These are phyloP conservation scores for Capreolus pygargus DNA, from an alignment of 2,113 vertebrate species.

Conservation along the genomic window DNA sequence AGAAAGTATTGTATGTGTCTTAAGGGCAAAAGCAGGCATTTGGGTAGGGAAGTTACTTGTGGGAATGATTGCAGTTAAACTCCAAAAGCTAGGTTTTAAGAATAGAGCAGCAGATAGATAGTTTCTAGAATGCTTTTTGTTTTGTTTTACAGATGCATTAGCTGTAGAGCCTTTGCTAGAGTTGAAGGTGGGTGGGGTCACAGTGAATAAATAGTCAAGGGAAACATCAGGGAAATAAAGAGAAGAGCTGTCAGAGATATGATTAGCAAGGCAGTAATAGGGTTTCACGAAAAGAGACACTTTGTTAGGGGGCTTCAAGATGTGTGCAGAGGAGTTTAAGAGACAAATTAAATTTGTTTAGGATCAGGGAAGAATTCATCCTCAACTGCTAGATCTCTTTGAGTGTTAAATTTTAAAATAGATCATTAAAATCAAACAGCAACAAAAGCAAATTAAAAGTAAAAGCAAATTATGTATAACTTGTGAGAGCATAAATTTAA, in stretches of 20 bases:
- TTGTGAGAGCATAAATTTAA: not conserved
- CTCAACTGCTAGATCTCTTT: not conserved
- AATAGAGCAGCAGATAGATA: not conserved
- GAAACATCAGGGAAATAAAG: not conserved
- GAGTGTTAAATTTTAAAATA: not conserved
- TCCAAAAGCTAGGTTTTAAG: not conserved
- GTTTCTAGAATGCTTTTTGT: not conserved
- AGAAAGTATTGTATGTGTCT: not conserved
- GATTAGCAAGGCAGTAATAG: not conserved
- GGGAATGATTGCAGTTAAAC: not conserved
- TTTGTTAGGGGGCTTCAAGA: not conserved
- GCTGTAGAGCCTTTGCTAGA: not conserved
- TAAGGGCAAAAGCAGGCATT: no score
- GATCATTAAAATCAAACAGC: not conserved
- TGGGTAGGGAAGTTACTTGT: not conserved
- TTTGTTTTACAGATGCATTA: not conserved
- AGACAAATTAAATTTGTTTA: not conserved
- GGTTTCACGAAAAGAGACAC: not conserved
- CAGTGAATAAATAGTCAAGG: not conserved
- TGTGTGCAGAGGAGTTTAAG: not conserved
- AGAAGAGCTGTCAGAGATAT: not conserved
- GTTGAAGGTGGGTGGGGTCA: not conserved
- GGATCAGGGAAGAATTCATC: not conserved
- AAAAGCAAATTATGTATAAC: not conserved
- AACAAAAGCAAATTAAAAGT: not conserved